phyloP scores from a whole-genome alignment of 2,888 invertebrate species.

The Harpagoxenus sublaevis region DNA sequence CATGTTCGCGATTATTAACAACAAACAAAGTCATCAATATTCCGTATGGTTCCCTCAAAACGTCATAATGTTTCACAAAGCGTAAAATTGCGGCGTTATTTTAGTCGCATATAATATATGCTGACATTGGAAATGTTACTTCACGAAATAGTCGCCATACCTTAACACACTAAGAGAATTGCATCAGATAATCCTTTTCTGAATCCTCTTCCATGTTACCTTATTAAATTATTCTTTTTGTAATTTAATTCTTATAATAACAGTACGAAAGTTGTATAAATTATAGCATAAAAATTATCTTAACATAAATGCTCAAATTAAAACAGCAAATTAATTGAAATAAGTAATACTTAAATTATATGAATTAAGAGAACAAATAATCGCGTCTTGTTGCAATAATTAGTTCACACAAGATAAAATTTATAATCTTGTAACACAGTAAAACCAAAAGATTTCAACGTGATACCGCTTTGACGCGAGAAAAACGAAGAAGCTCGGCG shows the following conservation, averaged over 20 bases:
- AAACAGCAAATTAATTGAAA: neutral
- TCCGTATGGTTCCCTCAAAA: constrained; percentile 37
- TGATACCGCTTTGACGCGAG: neutral
- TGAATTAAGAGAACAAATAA: neutral
- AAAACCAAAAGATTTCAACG: constrained; percentile 11
- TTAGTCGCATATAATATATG: constrained; percentile 39
- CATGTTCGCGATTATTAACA: neutral
- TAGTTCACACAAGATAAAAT: neutral
- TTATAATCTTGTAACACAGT: neutral
- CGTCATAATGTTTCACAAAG: constrained; percentile 33
- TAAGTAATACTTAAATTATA: neutral
- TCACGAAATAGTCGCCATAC: constrained; percentile 29
- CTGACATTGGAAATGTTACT: constrained; percentile 53
- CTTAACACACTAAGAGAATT: constrained; percentile 7
- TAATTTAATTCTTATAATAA: neutral
- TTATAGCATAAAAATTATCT: neutral
- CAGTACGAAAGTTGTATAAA: neutral
- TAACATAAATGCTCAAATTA: neutral
- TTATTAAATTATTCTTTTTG: neutral
- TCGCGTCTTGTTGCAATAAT: neutral
- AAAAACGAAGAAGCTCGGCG: constrained; percentile 32
- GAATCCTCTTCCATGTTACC: neutral
- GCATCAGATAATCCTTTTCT: neutral
- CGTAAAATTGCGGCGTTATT: constrained; percentile 63
- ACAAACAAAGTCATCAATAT: constrained; percentile 62